Percentiles rank a stretch among this genome's conserved stretches.
Conservation (phyloP, 1,140 invertebrate species). For the Leucophenga varia region DNA sequence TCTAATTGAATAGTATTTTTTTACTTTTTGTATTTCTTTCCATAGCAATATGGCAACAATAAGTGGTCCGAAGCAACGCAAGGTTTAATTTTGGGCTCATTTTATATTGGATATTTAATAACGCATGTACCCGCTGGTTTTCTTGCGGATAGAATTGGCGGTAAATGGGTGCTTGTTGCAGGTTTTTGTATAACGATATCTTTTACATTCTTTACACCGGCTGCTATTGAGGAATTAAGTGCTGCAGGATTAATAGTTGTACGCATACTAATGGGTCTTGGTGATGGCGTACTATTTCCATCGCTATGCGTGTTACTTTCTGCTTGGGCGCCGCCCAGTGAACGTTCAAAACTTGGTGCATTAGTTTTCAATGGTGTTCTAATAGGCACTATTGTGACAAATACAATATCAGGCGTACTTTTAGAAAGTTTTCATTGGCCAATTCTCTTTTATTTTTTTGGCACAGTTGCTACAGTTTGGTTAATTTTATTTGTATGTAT, state of each 20-base stretch:
- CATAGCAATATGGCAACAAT: too few relatives aligned
- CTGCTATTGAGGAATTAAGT: slow-evolving; percentile 60
- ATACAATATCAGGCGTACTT: slow-evolving; percentile 67
- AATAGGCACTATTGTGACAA: slow-evolving; percentile 71
- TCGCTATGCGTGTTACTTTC: slow-evolving; percentile 70
- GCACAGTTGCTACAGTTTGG: slow-evolving; percentile 69
- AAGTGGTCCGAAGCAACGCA: too few relatives aligned
- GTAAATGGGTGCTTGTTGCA: too few relatives aligned
- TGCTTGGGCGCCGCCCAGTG: slow-evolving; percentile 69
- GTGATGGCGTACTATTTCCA: slow-evolving; percentile 73
- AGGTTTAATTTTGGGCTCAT: too few relatives aligned
- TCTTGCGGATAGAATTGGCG: too few relatives aligned
- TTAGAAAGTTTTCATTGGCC: slow-evolving; percentile 68
- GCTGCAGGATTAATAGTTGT: slow-evolving; percentile 63
- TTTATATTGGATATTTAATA: too few relatives aligned
- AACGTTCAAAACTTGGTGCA: slow-evolving; percentile 69
- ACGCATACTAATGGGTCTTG: slow-evolving; percentile 66
- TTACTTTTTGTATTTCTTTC: too few relatives aligned
- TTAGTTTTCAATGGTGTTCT: slow-evolving; percentile 69
- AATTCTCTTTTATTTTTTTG: slow-evolving; percentile 79
- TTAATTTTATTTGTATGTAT: slow-evolving; percentile 70
- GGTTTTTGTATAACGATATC: slow-evolving; percentile 71
- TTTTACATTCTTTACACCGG: slow-evolving; percentile 69
- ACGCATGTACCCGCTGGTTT: too few relatives aligned
- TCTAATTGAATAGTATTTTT: too few relatives aligned